Evolutionary conservation across 2,888 invertebrate species (phyloP).

Genomic region (Leucophora obtusa): DNA sequence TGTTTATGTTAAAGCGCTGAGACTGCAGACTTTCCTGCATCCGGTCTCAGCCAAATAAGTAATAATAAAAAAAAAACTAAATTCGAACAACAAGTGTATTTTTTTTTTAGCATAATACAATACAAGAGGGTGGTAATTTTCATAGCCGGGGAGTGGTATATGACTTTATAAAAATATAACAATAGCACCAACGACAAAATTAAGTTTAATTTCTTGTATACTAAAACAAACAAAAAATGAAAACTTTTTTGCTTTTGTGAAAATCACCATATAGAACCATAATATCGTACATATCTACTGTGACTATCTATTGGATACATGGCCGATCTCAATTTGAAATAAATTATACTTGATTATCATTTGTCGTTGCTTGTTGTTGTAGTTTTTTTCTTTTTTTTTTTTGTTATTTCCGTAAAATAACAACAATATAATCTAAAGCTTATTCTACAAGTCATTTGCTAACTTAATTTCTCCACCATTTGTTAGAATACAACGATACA

Average conservation of each 20-base stretch:
- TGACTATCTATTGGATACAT: constrained; percentile 67
- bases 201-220: constrained; percentile 63
- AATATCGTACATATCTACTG: constrained; percentile 33
- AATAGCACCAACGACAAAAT: constrained; percentile 44
- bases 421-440: constrained; percentile 44
- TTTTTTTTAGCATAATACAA: constrained; percentile 24
- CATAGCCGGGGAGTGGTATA: constrained; percentile 49
- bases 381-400: constrained; percentile 65
- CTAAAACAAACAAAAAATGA: constrained; percentile 22
- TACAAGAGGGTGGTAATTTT: constrained; percentile 29
- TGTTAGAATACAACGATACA: constrained; percentile 27
- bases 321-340: constrained; percentile 73
- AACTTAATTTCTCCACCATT: constrained; percentile 73
- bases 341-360: constrained; percentile 76
- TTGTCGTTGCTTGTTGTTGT: constrained; percentile 64
- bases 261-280: constrained; percentile 22
- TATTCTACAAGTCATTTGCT: constrained; percentile 77
- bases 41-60: constrained; percentile 56
- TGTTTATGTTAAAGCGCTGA: constrained; percentile 14
- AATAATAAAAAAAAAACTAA: constrained; percentile 28
- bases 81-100: constrained; percentile 52
- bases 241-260: constrained; percentile 1
- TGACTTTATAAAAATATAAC: not conserved
- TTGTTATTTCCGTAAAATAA: constrained; percentile 64
- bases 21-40: constrained; percentile 63